These are phyloP conservation scores for Horisme vitalbata DNA, from an alignment of 2,888 invertebrate species.

Conservation along the genomic window DNA sequence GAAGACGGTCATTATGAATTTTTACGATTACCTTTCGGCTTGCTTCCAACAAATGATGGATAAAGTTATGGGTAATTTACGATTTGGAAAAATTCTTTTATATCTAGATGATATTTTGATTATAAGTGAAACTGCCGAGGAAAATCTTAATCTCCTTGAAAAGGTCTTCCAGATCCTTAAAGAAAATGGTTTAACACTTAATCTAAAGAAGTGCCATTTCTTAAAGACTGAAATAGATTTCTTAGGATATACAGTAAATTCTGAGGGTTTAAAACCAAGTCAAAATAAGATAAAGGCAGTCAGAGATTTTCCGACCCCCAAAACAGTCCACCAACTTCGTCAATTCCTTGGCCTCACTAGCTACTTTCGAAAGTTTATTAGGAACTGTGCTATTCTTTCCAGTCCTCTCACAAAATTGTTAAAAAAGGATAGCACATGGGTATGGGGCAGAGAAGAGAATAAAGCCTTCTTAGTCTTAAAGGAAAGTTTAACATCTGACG, in stretches of 20 bases:
- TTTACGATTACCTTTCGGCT: conserved; percentile 9
- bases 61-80: conserved; percentile 3
- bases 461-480: conserved; percentile 20
- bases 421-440: conserved; percentile 26
- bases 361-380: conserved; percentile 45
- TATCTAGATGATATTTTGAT: conserved; percentile 17
- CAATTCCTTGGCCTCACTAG: conserved; percentile 37
- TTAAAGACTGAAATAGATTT: conserved; percentile 31
- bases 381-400: conserved; percentile 37
- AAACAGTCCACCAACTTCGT: conserved; percentile 11
- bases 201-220: conserved; percentile 38
- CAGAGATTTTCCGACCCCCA: conserved; percentile 29
- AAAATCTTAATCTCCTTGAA: conserved; percentile 9
- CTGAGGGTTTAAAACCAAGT: not conserved
- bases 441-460: conserved; percentile 15
- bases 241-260: conserved; percentile 32
- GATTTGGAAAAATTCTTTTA: not conserved
- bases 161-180: conserved; percentile 9
- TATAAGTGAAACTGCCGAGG: conserved; percentile 1
- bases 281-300: conserved; percentile 27
- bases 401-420: conserved; percentile 37
- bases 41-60: conserved; percentile 15
- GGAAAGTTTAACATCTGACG: not conserved
- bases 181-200: conserved; percentile 32
- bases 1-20: conserved; percentile 3